A percentile compares a stretch with the other conserved stretches of the same genome.
phyloP scores from a whole-genome alignment of 2,797 vertebrate species.

The Nyctalus aviator region DNA sequence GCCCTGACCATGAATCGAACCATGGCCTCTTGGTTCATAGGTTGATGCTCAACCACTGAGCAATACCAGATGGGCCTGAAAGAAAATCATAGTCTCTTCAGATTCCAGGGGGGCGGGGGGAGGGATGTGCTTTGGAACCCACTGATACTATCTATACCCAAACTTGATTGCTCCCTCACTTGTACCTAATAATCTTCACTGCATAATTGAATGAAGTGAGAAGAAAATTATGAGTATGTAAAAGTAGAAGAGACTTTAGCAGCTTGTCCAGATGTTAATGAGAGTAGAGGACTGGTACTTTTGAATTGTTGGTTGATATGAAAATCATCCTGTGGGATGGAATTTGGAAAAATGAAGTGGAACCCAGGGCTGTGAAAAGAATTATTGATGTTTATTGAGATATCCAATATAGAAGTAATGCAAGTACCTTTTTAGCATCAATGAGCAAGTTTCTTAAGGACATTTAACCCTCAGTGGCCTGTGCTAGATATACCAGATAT shows the following conservation, averaged over 20 bases:
- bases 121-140: not conserved
- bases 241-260: not conserved
- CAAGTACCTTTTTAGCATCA: slow-evolving; percentile 20
- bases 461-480: not conserved
- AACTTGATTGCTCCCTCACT: not conserved
- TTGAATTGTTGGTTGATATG: not conserved
- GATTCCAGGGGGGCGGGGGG: not conserved
- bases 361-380: not conserved
- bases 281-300: not conserved
- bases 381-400: not conserved
- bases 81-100: slow-evolving; percentile 54
- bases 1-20: no score
- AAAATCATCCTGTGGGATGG: not conserved
- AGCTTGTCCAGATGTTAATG: not conserved
- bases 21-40: no score
- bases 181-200: slow-evolving; percentile 45
- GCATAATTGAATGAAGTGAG: slow-evolving; percentile 20
- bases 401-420: not conserved
- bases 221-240: not conserved
- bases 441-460: slow-evolving; percentile 4
- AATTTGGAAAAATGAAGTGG: slow-evolving; percentile 41
- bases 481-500: not conserved
- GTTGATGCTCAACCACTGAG: no score
- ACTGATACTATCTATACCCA: not conserved
- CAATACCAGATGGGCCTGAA: not conserved